These are phyloP conservation scores for Epinotia bilunana DNA, from an alignment of 2,888 invertebrate species.

Conservation along the genomic window DNA sequence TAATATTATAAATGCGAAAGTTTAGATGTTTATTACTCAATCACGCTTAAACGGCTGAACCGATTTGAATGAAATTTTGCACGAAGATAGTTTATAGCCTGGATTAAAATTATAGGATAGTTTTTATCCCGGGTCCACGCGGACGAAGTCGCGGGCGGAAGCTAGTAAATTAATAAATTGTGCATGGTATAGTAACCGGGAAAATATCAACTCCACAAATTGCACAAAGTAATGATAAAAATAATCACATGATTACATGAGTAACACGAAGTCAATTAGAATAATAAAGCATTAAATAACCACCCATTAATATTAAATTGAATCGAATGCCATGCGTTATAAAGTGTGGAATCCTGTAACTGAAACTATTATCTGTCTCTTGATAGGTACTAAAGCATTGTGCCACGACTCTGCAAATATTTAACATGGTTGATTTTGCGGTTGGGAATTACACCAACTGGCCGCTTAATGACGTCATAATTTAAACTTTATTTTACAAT, in stretches of 20 bases:
- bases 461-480: background rate
- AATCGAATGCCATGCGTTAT: background rate
- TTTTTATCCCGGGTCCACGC: too few relatives aligned
- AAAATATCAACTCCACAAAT: background rate
- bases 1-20: too few relatives aligned
- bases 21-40: too few relatives aligned
- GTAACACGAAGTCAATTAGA: constrained; percentile 16
- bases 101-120: too few relatives aligned
- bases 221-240: constrained; percentile 29
- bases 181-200: too few relatives aligned
- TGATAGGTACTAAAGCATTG: constrained; percentile 15
- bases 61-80: too few relatives aligned
- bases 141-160: too few relatives aligned
- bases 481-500: background rate
- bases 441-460: background rate
- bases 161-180: too few relatives aligned
- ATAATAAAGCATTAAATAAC: constrained; percentile 12
- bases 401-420: constrained; percentile 29
- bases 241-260: constrained; percentile 35
- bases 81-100: too few relatives aligned
- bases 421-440: background rate
- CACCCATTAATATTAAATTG: background rate
- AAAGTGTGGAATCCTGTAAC: constrained; percentile 6
- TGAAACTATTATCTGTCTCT: constrained; percentile 16
- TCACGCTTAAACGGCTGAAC: too few relatives aligned